Evolutionary conservation across 1,140 invertebrate genomes (phyloP), one percentile per base, ranked within the genome.

Genomic region (Bombus confusus): DNA sequence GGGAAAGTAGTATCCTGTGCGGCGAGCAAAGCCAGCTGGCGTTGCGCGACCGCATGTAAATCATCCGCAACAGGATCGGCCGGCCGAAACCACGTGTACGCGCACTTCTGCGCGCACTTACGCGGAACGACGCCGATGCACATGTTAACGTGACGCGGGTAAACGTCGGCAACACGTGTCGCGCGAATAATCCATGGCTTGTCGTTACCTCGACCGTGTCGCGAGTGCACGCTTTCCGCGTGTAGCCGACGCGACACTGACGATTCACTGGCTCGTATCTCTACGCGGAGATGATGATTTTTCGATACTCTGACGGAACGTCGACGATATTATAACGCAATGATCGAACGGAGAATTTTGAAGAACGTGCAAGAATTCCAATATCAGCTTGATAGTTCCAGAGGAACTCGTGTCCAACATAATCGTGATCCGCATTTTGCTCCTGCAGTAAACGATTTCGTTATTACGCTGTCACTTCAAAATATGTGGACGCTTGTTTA

Each of bases 151-250:
- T 83, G 86, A 87, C 66, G 75, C 88, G 82, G 74, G 86, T 87
- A 90, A 90, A 90, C 80, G 89, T 90, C 89, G 88, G 62, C 76
- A 83, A 90, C 89, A 90, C 86, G 89, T 90, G 89, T 90, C 86
- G 76, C 75, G 39, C 79, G 76, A 83, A 86, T 90, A 90, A 90
- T 90, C 89, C 88, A 90, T 87, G 88, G 75, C 62, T 78, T 83
- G 86, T 86, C 88, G 82, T 86, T 90, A 87, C 52, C 71, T 69
- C 86, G 80, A 52, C 83, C 77, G 79, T 87, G 76, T 87, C 88
- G 81, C 75, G 59, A 88, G 47, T 83, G 84, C 79, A 68, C 68
- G 69, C 6, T 31, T 15, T 9, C 18, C 66, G 18, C 31, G 18
- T 52, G 47, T 22, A 52, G 47, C 47, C 47, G 18, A 52, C 47